Percentiles rank a stretch among this genome's conserved stretches.
phyloP scores from a whole-genome alignment of 2,113 vertebrate species.

The Melanotaenia duboulayi region DNA sequence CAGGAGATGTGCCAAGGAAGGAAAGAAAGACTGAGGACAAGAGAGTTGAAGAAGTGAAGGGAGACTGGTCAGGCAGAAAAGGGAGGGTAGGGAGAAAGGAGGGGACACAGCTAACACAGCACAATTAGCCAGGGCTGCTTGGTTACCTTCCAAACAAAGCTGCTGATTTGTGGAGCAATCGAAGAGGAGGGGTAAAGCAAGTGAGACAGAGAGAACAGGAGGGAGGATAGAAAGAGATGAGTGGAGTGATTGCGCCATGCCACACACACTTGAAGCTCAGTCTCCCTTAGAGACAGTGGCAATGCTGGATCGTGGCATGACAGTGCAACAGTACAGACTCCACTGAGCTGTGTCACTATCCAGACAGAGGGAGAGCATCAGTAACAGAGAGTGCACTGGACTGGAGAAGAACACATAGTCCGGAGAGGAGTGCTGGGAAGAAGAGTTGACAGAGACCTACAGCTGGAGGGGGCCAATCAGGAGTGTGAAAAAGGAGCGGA shows the following conservation, averaged over 20 bases:
- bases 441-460: constrained; percentile 54
- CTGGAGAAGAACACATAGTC: constrained; percentile 53
- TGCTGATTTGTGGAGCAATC: constrained; percentile 79
- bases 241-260: constrained; percentile 79
- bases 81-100: constrained; percentile 39
- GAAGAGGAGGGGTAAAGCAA: constrained; percentile 72
- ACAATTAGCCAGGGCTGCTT: constrained; percentile 83
- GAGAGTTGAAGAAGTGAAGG: constrained; percentile 42
- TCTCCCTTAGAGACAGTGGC: constrained; percentile 83
- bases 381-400: constrained; percentile 18
- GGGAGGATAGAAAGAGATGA: constrained; percentile 70
- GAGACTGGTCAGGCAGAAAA: constrained; percentile 64
- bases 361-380: constrained; percentile 44
- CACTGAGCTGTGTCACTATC: constrained; percentile 61
- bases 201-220: constrained; percentile 61
- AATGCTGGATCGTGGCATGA: constrained; percentile 73
- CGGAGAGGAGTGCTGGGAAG: constrained; percentile 47
- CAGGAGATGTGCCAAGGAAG: constrained; percentile 60
- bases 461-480: constrained; percentile 34
- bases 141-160: constrained; percentile 87
- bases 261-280: constrained; percentile 82
- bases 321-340: constrained; percentile 73
- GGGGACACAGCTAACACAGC: constrained; percentile 75
- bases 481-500: constrained; percentile 53
- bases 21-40: constrained; percentile 42